Percentiles rank a stretch among this genome's conserved stretches.
These are phyloP conservation scores for Microplitis mediator DNA, from an alignment of 1,140 invertebrate genomes.

Conservation along the genomic window DNA sequence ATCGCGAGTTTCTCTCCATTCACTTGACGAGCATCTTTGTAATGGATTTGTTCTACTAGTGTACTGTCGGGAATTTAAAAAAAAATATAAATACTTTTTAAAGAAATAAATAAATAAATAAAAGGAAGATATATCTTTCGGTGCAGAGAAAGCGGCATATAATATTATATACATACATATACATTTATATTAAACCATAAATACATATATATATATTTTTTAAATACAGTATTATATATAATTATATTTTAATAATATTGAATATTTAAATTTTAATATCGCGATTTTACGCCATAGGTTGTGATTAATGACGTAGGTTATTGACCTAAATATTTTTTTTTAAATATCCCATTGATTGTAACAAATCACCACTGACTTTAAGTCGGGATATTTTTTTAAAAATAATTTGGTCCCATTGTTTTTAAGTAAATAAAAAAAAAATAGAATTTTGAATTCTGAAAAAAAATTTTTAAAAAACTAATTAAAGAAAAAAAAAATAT, in stretches of 20 bases:
- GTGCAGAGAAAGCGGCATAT: conserved; percentile 22
- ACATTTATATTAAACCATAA: too few species aligned
- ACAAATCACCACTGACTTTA: neutral
- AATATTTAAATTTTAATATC: neutral
- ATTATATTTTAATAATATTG: conserved; percentile 7
- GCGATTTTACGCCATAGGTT: conserved; percentile 4
- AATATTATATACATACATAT: neutral
- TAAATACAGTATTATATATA: conserved; percentile 29
- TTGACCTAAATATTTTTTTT: conserved; percentile 16
- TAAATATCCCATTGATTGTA: conserved; percentile 10
- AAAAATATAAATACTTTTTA: neutral
- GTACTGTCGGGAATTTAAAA: neutral
- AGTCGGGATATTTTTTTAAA: too few species aligned
- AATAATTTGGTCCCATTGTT: neutral
- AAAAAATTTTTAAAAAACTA: conserved; percentile 8
- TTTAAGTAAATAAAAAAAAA: neutral
- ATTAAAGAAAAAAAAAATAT: conserved; percentile 33
- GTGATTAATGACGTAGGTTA: conserved; percentile 40
- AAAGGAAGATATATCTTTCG: neutral
- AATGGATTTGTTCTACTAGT: conserved; percentile 6
- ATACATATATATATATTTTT: conserved; percentile 26
- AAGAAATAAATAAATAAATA: too few species aligned
- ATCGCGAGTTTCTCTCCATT: conserved; percentile 25
- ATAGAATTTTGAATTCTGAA: neutral
- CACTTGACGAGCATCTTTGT: conserved; percentile 11